phyloP scores from a whole-genome alignment of 30 jellyfish, hydroid and myxozoan genomes.

The Cassiopea andromeda region DNA sequence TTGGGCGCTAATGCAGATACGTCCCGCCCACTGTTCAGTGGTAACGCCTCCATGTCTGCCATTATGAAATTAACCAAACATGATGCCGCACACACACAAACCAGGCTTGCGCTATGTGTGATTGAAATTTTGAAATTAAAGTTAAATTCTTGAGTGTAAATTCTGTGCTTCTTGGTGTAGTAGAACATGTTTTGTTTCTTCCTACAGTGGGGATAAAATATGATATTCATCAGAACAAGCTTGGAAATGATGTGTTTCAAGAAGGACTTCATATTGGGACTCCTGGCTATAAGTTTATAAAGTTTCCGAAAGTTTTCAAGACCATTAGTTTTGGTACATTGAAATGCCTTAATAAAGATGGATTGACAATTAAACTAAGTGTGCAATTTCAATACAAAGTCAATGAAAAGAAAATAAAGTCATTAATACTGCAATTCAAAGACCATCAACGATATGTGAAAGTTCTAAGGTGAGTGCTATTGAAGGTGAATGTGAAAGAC shows the following conservation, averaged over 20 bases:
- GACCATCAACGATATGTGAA: constrained; percentile 56
- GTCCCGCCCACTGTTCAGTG: no score
- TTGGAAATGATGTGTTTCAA: constrained; percentile 61
- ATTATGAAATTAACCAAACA: no score
- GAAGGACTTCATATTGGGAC: constrained; percentile 81
- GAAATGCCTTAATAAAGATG: constrained; percentile 76
- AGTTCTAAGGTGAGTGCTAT: constrained; percentile 52
- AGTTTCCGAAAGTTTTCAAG: constrained; percentile 67
- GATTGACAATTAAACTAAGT: constrained; percentile 59
- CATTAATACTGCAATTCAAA: constrained; percentile 54
- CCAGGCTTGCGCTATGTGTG: no score
- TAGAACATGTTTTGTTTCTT: neutral
- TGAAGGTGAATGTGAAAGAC: neutral
- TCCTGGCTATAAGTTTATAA: constrained; percentile 66
- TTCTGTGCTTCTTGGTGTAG: no score
- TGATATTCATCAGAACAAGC: constrained; percentile 69
- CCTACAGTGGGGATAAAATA: constrained; percentile 59
- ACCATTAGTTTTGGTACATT: constrained; percentile 47
- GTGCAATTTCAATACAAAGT: constrained; percentile 75
- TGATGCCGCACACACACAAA: no score
- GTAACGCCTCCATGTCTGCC: no score
- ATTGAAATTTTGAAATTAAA: no score
- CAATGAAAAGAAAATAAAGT: constrained; percentile 17
- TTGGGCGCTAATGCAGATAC: no score
- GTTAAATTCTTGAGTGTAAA: no score